Base-by-base conservation (phyloP, 30 jellyfish, hydroid and myxozoan species). In the Pseudorhiza aurosa region DNA sequence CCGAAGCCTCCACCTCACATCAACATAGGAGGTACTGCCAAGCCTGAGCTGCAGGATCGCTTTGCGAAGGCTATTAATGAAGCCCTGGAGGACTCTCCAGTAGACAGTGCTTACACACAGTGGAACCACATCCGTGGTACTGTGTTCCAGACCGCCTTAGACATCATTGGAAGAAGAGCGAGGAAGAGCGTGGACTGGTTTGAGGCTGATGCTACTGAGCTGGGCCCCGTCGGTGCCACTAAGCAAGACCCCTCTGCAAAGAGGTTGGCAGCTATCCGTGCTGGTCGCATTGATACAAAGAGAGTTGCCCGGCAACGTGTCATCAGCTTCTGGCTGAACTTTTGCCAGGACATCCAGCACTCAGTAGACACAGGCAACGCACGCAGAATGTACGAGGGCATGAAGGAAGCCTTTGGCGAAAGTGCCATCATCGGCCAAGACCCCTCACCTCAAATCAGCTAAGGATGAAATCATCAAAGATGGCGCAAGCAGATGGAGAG, bases 401-500 rank as follows among this genome's bases (percentile, higher is more conserved):
- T 78, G 14, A 45, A 78, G 72, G 27, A 42, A 60, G 90, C 83
- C 19, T 0, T 78, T 22, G 90, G 90, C 24, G n/a, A n/a, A n/a
- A n/a, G n/a, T n/a, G n/a, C 65, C 83, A 24, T 26, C 32, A 4
- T 56, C 19, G 58, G 62, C 25, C 75, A 43, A 42, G 19, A 44
- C 50, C 4, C 85, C 85, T 3, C 72, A 85, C 55, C 32, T 78
- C 18, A 78, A 78, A 45, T 60, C 83, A 5, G 11, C 19, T 4
- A 36, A 56, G 1, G 72, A 58, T 0, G 83, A 59, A 32, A 39
- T 59, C 32, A 78, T 78, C 57, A 59, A 74, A 5, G 90, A 78
- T 19, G 17, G 28, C 26, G 72, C 21, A 63, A 60, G 85, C 82
- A 78, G 59, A 81, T 81, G 93, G 68, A 40, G 32, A 67, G 93